A percentile compares a stretch with the other conserved stretches of the same genome.
These are phyloP conservation scores for Eospalax fontanierii DNA, from an alignment of 2,797 vertebrate genomes.

Conservation along the genomic window DNA sequence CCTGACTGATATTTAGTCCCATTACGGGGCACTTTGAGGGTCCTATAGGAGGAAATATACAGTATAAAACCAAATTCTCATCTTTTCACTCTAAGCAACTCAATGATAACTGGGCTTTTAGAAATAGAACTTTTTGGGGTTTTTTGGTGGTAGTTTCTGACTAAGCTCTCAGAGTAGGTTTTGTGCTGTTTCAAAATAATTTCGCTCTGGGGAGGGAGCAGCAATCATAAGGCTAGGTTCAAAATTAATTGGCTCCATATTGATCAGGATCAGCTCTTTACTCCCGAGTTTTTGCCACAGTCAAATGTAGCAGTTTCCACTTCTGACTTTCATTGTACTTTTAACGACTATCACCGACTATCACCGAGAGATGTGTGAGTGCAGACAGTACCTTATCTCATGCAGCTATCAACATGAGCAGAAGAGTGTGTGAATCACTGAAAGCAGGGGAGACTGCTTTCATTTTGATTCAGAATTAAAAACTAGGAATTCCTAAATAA, in stretches of 20 bases:
- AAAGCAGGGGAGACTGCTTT: background rate
- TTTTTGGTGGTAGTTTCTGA: slow-evolving; percentile 66
- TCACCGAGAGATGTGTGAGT: slow-evolving; percentile 77
- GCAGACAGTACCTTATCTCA: slow-evolving; percentile 78
- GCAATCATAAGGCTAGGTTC: slow-evolving; percentile 83
- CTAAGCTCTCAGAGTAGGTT: slow-evolving; percentile 80
- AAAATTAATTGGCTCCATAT: slow-evolving; percentile 89
- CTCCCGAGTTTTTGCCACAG: slow-evolving; percentile 80
- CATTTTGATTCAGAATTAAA: slow-evolving; percentile 53
- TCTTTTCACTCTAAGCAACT: slow-evolving; percentile 75
- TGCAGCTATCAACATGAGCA: slow-evolving; percentile 70
- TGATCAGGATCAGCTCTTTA: slow-evolving; percentile 86
- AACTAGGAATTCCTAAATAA: slow-evolving; percentile 11
- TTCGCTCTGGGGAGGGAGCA: slow-evolving; percentile 86
- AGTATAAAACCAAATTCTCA: slow-evolving; percentile 76
- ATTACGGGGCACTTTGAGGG: slow-evolving; percentile 45
- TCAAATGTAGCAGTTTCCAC: slow-evolving; percentile 86
- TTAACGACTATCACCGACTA: no score
- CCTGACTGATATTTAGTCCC: background rate
- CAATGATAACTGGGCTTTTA: slow-evolving; percentile 72
- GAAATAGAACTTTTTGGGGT: slow-evolving; percentile 85
- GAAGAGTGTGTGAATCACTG: slow-evolving; percentile 34
- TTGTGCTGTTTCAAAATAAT: slow-evolving; percentile 88
- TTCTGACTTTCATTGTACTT: slow-evolving; percentile 86
- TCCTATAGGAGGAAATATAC: slow-evolving; percentile 59